A percentile compares a stretch with the other conserved stretches of the same genome.
phyloP scores from a whole-genome alignment of 2,113 vertebrate species.

The Diadophis punctatus region DNA sequence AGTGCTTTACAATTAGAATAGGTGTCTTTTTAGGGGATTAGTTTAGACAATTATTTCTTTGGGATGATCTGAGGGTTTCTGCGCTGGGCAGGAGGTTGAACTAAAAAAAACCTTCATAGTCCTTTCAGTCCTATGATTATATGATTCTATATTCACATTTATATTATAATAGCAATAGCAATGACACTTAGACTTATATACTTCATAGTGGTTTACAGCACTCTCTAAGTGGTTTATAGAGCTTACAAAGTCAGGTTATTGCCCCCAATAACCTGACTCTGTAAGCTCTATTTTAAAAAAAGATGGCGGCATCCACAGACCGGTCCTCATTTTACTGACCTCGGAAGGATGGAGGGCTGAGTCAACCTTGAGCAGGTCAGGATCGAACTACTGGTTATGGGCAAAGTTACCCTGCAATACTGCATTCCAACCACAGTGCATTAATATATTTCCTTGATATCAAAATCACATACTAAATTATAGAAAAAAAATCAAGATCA shows the following conservation, averaged over 20 bases:
- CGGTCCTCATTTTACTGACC: too few species aligned
- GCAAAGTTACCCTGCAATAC: too few species aligned
- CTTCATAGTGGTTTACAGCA: too few species aligned
- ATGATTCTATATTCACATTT: neutral
- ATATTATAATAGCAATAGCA: neutral
- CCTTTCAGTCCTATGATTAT: neutral
- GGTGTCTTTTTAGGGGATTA: conserved; percentile 24
- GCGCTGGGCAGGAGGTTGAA: neutral
- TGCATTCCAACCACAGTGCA: neutral
- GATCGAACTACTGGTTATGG: too few species aligned
- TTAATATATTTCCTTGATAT: neutral
- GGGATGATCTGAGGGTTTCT: neutral
- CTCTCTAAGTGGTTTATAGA: too few species aligned
- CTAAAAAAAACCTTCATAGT: neutral
- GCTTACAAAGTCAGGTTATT: too few species aligned
- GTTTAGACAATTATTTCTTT: neutral
- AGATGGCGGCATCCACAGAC: too few species aligned
- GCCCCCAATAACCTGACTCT: too few species aligned
- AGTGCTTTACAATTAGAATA: neutral
- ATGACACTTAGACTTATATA: too few species aligned
- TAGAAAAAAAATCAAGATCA: neutral
- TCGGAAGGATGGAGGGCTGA: too few species aligned
- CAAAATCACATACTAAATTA: neutral
- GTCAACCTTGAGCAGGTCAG: too few species aligned
- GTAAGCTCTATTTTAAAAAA: too few species aligned